phyloP scores from a whole-genome alignment of 2,888 invertebrate genomes.

The Stenoptilia bipunctidactyla region DNA sequence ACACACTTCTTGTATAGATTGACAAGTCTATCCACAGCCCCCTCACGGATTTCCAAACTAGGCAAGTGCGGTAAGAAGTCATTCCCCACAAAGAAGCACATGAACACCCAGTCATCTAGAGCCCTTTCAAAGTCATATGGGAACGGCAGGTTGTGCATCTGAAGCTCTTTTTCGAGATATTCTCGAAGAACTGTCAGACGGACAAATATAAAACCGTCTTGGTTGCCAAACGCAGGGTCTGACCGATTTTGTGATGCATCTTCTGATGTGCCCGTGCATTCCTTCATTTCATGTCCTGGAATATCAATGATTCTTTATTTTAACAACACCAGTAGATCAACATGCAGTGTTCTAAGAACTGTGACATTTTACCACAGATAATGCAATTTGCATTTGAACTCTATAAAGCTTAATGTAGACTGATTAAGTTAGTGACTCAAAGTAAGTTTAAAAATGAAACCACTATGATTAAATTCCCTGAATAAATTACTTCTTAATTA shows the following conservation, averaged over 20 bases:
- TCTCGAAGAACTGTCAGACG: constrained; percentile 93
- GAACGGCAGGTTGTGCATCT: constrained; percentile 94
- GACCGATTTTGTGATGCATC: constrained; percentile 72
- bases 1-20: constrained; percentile 94
- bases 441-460: too few relatives aligned
- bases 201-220: constrained; percentile 92
- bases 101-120: constrained; percentile 95
- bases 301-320: too few relatives aligned
- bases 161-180: constrained; percentile 86
- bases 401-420: too few relatives aligned
- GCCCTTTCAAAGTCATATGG: constrained; percentile 94
- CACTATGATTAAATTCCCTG: too few relatives aligned
- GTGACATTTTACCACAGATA: too few relatives aligned
- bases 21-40: constrained; percentile 94
- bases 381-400: too few relatives aligned
- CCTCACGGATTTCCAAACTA: constrained; percentile 96
- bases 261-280: constrained; percentile 83
- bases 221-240: constrained; percentile 75
- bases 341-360: too few relatives aligned
- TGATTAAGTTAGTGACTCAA: too few relatives aligned
- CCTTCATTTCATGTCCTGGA: constrained; percentile 92
- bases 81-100: constrained; percentile 99
- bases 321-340: too few relatives aligned
- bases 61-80: constrained; percentile 99
- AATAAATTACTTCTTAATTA: too few relatives aligned